Evolutionary conservation across 2,888 invertebrate genomes (phyloP).

Genomic region (Cetonia aurata): DNA sequence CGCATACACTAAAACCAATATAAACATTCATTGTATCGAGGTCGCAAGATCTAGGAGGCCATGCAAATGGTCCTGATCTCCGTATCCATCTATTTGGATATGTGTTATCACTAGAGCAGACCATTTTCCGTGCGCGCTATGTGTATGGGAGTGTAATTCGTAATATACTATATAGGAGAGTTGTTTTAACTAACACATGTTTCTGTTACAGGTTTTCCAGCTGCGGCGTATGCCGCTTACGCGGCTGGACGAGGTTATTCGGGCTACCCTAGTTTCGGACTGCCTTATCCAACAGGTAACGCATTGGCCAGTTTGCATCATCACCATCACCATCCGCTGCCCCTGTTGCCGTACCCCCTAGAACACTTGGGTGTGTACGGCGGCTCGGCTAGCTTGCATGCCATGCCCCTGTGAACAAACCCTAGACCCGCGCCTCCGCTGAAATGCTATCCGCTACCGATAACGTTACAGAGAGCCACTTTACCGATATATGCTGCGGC

Average conservation of each 20-base stretch:
- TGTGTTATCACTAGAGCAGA: no score
- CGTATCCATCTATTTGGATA: no score
- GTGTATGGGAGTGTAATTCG: no score
- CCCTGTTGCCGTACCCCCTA: conserved; percentile 77
- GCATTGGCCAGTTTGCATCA: conserved; percentile 79
- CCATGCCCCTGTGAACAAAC: conserved; percentile 82
- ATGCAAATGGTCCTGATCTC: no score
- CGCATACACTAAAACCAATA: no score
- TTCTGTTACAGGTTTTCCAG: conserved; percentile 85
- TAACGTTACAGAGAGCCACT: no score
- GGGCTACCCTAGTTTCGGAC: conserved; percentile 98
- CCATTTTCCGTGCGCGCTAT: no score
- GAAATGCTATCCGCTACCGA: conserved; percentile 42
- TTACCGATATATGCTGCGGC: conserved; percentile 30
- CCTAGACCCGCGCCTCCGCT: conserved; percentile 50
- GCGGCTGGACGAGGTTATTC: conserved; percentile 97
- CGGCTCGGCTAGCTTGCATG: conserved; percentile 74
- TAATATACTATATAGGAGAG: no score
- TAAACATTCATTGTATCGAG: no score
- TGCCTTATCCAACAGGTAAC: conserved; percentile 98
- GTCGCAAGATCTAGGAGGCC: no score
- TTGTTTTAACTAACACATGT: conserved; percentile 18
- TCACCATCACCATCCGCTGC: conserved; percentile 69
- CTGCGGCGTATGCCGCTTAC: conserved; percentile 94
- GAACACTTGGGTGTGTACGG: conserved; percentile 74